Percentiles rank a stretch among this genome's conserved stretches.
These are phyloP conservation scores for Enteromius anoplus DNA, from an alignment of 2,797 vertebrate genomes.

Conservation along the genomic window DNA sequence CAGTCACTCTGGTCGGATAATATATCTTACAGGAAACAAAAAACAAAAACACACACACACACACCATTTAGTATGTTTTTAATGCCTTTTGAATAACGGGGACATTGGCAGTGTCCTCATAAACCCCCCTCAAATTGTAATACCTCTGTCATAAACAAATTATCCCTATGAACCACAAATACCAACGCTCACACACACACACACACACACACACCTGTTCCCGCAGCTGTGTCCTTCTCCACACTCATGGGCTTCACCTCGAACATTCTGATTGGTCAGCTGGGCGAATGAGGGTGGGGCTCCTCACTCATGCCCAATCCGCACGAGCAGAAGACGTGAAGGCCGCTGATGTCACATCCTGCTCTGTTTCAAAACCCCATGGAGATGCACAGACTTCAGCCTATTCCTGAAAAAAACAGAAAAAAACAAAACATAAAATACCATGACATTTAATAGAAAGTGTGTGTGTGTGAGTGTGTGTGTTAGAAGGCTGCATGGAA, in stretches of 20 bases:
- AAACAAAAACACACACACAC: too few relatives aligned
- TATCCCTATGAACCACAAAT: too few relatives aligned
- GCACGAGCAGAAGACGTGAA: constrained; percentile 50
- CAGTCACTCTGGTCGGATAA: constrained; percentile 53
- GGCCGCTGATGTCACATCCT: constrained; percentile 70
- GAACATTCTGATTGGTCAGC: constrained; percentile 73
- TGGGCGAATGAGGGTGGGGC: constrained; percentile 66
- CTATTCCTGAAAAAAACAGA: constrained; percentile 64
- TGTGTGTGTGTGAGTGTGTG: not conserved
- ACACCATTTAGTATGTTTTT: too few relatives aligned
- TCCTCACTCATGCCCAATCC: constrained; percentile 58
- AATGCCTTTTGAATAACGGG: too few relatives aligned
- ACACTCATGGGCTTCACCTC: constrained; percentile 87
- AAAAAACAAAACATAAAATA: constrained; percentile 10
- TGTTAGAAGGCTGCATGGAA: not conserved
- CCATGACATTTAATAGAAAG: not conserved
- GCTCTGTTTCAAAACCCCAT: constrained; percentile 17
- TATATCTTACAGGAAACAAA: too few relatives aligned
- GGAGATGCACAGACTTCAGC: constrained; percentile 34
- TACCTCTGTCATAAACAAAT: too few relatives aligned
- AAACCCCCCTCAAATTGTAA: too few relatives aligned
- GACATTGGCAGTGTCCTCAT: too few relatives aligned
- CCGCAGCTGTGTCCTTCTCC: constrained; percentile 82
- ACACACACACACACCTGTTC: constrained; percentile 78
- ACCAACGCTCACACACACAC: not conserved